These are phyloP conservation scores for Cyprinodon tularosa DNA, from an alignment of 2,113 vertebrate genomes.

Conservation along the genomic window DNA sequence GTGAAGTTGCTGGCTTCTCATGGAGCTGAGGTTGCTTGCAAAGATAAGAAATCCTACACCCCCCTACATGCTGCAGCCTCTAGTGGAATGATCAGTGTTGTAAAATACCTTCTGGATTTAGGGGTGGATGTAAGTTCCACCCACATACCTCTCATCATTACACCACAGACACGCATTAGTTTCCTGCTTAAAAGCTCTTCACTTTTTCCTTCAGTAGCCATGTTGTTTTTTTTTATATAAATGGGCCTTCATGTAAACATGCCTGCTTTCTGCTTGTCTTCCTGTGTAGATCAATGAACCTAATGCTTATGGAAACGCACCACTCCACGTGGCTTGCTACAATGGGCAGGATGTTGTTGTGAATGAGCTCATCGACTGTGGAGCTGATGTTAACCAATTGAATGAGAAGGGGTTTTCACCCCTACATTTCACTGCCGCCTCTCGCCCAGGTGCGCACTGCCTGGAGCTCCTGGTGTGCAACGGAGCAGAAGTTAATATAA, in stretches of 20 bases:
- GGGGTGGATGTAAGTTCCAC: constrained; percentile 91
- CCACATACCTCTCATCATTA: neutral
- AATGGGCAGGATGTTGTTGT: constrained; percentile 98
- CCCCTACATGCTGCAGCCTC: constrained; percentile 96
- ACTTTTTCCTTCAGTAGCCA: neutral
- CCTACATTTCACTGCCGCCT: constrained; percentile 95
- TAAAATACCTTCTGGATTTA: constrained; percentile 96
- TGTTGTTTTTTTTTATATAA: neutral
- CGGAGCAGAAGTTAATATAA: constrained; percentile 94
- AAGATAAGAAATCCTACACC: constrained; percentile 96
- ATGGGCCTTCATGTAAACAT: neutral
- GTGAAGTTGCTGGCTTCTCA: constrained; percentile 93
- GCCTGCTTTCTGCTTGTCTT: neutral
- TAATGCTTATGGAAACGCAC: constrained; percentile 95
- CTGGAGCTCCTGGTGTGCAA: constrained; percentile 96
- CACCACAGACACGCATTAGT: neutral
- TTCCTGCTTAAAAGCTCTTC: neutral
- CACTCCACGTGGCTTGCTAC: constrained; percentile 97
- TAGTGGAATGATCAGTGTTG: constrained; percentile 95
- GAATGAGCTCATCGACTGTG: constrained; percentile 95
- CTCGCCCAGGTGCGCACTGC: constrained; percentile 94
- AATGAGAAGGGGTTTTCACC: constrained; percentile 97
- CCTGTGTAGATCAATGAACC: constrained; percentile 91
- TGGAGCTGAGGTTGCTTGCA: constrained; percentile 95
- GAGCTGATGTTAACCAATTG: constrained; percentile 96